Percentiles rank a stretch among this genome's conserved stretches.
Conservation (phyloP, 2,888 invertebrate species). For the Ischnus inquisitorius region DNA sequence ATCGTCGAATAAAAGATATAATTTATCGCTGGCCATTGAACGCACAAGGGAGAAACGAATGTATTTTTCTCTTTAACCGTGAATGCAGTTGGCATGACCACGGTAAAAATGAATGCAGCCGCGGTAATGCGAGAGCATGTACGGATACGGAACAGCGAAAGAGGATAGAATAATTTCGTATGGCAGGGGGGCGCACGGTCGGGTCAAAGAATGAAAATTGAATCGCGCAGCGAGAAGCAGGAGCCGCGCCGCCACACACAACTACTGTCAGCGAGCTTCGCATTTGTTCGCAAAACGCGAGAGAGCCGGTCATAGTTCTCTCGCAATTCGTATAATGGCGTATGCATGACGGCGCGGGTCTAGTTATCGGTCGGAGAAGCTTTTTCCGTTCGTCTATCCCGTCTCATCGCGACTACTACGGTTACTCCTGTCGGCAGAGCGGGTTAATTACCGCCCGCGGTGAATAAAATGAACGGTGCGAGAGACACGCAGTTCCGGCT, state of each 20-base stretch:
- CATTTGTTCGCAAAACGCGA: slow-evolving; percentile 1
- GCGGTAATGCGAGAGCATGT: slow-evolving; percentile 13
- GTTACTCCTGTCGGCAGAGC: slow-evolving; percentile 21
- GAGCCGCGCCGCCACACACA: background rate
- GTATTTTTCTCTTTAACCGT: background rate
- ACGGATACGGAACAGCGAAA: slow-evolving; percentile 5
- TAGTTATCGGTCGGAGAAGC: slow-evolving; percentile 59
- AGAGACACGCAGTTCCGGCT: slow-evolving; percentile 28
- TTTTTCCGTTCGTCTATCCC: slow-evolving; percentile 43
- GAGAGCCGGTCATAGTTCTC: background rate
- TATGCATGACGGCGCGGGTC: slow-evolving; percentile 41
- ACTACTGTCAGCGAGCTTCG: background rate
- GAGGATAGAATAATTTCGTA: slow-evolving; percentile 42
- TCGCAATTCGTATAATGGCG: background rate
- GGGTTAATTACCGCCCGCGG: slow-evolving; percentile 56
- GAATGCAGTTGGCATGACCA: background rate
- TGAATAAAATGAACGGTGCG: slow-evolving; percentile 49
- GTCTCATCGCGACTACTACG: slow-evolving; percentile 20
- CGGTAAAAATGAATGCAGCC: slow-evolving; percentile 34
- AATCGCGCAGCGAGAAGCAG: slow-evolving; percentile 30
- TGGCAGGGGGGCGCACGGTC: background rate
- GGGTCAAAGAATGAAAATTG: slow-evolving; percentile 56
- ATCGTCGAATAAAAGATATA: background rate
- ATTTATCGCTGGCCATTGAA: slow-evolving; percentile 2
- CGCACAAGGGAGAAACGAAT: background rate